Conservation (phyloP, 1,140 invertebrate genomes). For the Ptiloglossa arizonensis region DNA sequence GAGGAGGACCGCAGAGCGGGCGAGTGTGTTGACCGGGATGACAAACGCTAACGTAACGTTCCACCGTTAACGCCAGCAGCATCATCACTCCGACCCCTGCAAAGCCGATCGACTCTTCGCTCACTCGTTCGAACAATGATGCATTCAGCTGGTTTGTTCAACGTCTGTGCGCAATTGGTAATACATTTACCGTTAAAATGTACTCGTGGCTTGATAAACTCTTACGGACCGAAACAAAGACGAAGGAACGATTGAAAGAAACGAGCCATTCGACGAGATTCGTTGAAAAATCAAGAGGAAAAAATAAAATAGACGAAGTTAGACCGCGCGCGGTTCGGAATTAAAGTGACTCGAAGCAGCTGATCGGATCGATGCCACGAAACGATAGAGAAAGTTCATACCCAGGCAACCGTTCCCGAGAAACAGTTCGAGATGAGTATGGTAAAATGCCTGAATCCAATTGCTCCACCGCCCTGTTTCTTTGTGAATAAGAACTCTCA, state of each 20-base stretch:
- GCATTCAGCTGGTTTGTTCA: background rate
- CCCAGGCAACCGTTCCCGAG: slow-evolving; percentile 88
- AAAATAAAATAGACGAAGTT: background rate
- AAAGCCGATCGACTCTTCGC: slow-evolving; percentile 9
- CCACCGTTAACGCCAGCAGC: slow-evolving; percentile 90
- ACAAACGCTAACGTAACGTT: slow-evolving; percentile 91
- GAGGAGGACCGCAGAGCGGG: slow-evolving; percentile 84
- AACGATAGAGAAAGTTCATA: slow-evolving; percentile 64
- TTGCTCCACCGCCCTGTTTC: slow-evolving; percentile 85
- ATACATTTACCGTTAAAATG: background rate
- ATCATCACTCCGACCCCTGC: slow-evolving; percentile 89
- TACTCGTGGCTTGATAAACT: background rate
- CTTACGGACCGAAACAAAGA: background rate
- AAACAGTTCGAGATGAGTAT: slow-evolving; percentile 88
- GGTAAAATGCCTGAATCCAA: slow-evolving; percentile 87
- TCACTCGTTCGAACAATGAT: no score
- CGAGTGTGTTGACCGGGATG: slow-evolving; percentile 86
- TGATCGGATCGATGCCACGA: background rate
- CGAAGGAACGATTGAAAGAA: background rate
- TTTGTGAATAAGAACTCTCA: slow-evolving; percentile 86
- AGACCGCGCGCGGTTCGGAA: no score
- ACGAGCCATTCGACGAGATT: no score
- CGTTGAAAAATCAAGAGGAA: no score
- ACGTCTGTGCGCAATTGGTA: background rate
- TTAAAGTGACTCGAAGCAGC: no score